A percentile compares a stretch with the other conserved stretches of the same genome.
Evolutionary conservation across 2,113 vertebrate species (phyloP).

Genomic region (Hepsetus odoe): DNA sequence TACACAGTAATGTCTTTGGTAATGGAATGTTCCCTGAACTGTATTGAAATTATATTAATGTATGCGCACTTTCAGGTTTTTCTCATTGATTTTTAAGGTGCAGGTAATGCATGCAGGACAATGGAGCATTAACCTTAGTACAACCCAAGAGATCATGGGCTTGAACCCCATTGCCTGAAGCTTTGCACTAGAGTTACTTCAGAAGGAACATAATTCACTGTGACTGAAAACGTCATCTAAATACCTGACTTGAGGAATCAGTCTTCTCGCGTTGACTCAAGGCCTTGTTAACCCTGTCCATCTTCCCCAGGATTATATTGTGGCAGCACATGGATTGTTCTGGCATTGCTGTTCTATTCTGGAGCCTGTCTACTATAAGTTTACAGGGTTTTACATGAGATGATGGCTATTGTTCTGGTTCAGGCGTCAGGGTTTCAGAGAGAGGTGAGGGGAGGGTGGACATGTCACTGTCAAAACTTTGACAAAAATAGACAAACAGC

Average conservation of each 20-base stretch:
- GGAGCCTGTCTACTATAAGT: constrained; percentile 51
- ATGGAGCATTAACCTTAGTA: neutral
- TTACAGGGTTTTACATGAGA: constrained; percentile 55
- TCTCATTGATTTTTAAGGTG: too few relatives aligned
- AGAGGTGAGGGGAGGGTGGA: constrained; percentile 35
- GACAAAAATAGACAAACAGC: constrained; percentile 67
- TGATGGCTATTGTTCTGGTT: constrained; percentile 63
- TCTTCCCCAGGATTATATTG: constrained; percentile 42
- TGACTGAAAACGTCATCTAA: constrained; percentile 21
- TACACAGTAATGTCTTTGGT: too few relatives aligned
- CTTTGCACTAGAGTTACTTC: neutral
- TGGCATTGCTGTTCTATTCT: constrained; percentile 48
- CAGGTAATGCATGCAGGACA: too few relatives aligned
- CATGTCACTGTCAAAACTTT: constrained; percentile 56
- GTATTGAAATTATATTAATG: too few relatives aligned
- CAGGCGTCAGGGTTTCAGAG: constrained; percentile 51
- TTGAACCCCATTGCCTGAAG: neutral
- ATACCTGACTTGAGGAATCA: constrained; percentile 9
- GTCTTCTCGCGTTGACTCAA: constrained; percentile 33
- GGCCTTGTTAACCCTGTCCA: constrained; percentile 47
- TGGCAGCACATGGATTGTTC: constrained; percentile 53
- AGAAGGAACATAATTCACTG: neutral
- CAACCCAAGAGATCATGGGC: constrained; percentile 1
- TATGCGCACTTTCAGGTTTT: too few relatives aligned
- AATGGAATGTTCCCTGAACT: too few relatives aligned